Evolutionary conservation across 2,888 invertebrate species (phyloP), one percentile per base, ranked within the genome.

Genomic region (Cheilosia impressa): DNA sequence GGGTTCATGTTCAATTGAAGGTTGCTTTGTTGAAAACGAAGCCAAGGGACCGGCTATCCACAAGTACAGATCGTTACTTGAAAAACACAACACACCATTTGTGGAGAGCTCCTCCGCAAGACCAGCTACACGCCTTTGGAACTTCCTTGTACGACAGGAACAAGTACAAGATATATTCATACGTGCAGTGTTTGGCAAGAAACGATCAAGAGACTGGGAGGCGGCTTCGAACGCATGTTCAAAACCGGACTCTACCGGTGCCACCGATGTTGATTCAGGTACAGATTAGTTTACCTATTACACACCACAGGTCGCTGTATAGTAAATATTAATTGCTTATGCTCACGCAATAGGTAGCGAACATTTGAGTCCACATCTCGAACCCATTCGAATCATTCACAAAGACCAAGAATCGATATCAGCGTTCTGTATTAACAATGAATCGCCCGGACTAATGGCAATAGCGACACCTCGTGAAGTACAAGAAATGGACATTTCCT

Each of bases 361-460:
- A 58, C 87, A 87, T 78, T 50, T 87, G 10, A 78, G 62, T 63
- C 43, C 72, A 52, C 87, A 88, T 78, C 94, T 95, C 78, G 97
- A 97, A 90, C 97, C 98, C 10, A 97, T 98, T 80, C 95, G 98
- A 88, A 98, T 99, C 89, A 98, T 99, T 88, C 99, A 99, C 92
- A 99, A 99, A 93, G 99, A 99, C 91, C 98, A 98, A 93, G 99
- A 99, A 92, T 97, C 98, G 75, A 98, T 99, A 88, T 96, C 98
- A 69, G 97, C 99, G 41, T 99, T 99, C 94, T 98, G 99, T 91
- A 94, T 99, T 79, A 99, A 98, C 92, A 96, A 97, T 94, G 98
- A 96, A 19, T 96, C 95, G 88, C 94, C 95, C 68, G 97, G 97
- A 43, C 93, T 97, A 87, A 95, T 99, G 88, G 97, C 98, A 0